Evolutionary conservation across 2,797 vertebrate species (phyloP).

Genomic region (Neosilurus hyrtlii): DNA sequence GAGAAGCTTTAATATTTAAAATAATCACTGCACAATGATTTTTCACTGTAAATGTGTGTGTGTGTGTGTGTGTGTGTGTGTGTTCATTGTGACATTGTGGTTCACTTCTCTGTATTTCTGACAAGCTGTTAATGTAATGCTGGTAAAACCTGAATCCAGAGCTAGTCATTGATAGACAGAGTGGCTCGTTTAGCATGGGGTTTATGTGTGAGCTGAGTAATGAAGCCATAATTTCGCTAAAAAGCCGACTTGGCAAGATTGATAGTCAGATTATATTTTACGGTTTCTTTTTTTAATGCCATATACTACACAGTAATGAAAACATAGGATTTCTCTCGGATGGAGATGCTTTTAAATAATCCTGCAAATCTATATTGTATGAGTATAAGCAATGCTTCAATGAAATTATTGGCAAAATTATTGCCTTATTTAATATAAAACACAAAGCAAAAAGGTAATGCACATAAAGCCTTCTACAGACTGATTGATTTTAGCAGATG

Average conservation of each 20-base stretch:
- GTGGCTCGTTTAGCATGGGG: slow-evolving; percentile 18
- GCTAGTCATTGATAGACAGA: neutral
- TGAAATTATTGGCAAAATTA: neutral
- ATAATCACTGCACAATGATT: neutral
- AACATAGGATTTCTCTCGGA: slow-evolving; percentile 17
- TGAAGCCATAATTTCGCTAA: slow-evolving; percentile 14
- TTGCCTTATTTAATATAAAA: no score
- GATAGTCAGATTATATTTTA: slow-evolving; percentile 15
- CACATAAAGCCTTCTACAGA: no score
- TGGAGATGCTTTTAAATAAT: neutral
- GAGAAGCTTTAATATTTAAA: neutral
- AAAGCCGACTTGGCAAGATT: neutral
- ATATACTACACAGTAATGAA: neutral
- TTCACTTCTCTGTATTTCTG: neutral
- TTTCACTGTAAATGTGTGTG: neutral
- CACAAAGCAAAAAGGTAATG: no score
- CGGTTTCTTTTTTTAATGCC: neutral
- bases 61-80: neutral
- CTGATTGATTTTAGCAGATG: no score
- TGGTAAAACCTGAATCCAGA: neutral
- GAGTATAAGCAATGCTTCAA: neutral
- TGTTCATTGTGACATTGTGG: neutral
- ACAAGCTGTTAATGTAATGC: neutral
- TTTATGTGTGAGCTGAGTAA: slow-evolving; percentile 3
- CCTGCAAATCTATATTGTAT: neutral